phyloP scores from a whole-genome alignment of 2,113 vertebrate species.

The Lichenostomus cassidix region DNA sequence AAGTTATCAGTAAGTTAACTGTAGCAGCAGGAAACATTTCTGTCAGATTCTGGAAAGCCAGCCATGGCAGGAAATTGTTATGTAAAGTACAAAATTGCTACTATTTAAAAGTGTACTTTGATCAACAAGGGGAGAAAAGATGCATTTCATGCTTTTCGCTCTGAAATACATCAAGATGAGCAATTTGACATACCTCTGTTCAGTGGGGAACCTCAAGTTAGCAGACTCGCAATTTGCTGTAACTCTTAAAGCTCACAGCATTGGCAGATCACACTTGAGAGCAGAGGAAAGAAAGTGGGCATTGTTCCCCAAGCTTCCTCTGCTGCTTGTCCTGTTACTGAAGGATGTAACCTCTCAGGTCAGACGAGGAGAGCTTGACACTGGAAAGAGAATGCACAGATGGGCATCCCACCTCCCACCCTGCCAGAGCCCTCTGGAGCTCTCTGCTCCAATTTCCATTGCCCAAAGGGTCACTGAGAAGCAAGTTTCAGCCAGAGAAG shows the following conservation, averaged over 20 bases:
- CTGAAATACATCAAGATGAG: neutral
- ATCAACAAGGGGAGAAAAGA: constrained; percentile 8
- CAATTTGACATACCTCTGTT: neutral
- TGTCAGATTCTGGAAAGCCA: constrained; percentile 3
- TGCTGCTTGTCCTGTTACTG: neutral
- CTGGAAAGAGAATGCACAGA: fast-evolving
- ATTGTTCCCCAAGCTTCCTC: neutral
- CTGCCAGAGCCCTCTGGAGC: neutral
- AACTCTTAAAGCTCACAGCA: neutral
- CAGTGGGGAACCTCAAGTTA: neutral
- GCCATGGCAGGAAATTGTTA: neutral
- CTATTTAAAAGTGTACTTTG: constrained; percentile 23
- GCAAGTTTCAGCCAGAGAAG: neutral
- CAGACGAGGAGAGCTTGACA: neutral
- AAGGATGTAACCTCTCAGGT: neutral
- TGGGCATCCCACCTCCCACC: neutral
- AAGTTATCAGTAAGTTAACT: neutral
- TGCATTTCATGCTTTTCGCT: neutral
- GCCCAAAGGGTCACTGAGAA: neutral
- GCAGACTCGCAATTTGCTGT: neutral
- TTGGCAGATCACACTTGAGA: neutral
- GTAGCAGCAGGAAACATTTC: constrained; percentile 22
- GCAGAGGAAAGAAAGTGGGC: neutral
- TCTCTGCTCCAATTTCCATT: neutral
- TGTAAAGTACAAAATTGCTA: neutral